Base-by-base conservation (phyloP, 2,797 vertebrate species). In the Pantherophis vulpinus region DNA sequence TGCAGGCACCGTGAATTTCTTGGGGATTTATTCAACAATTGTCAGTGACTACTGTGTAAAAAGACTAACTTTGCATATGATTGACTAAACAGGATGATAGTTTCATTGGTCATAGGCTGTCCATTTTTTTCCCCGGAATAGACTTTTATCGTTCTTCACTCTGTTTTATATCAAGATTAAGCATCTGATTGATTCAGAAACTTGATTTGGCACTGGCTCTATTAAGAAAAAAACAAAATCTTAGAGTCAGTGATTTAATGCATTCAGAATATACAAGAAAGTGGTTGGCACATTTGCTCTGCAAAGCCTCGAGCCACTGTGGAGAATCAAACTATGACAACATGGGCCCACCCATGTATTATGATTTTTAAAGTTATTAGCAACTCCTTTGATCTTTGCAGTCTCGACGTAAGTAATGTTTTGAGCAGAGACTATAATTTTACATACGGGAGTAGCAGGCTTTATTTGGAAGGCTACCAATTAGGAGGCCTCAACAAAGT, bases 81-180 rank as follows among this genome's bases (percentile, higher is more conserved):
- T 56, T 90, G 92, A 2, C 94, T 91, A 93, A 95, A 90, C 1
- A 10, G 42, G 91, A 59, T 51, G 88, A 94, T 94, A n/a, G 93
- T 95, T 96, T 89, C 90, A 90, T 58, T 93, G 94, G 51, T 93
- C 93, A 93, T 88, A 91, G 74, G 95, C 93, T 93, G 56, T 60
- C 86, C 91, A 25, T 14, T 4, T 92, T 95, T 9, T 94, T 89
- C 91, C 95, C 94, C 94, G 94, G 94, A 93, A n/a, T 90, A 92
- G 29, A 20, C 90, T 94, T 95, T 91, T 94, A n/a, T 89, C 90
- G 87, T 42, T n/a, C 12, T 93, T 95, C 32, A 92, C 95, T 94
- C 90, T 93, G 94, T 96, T 96, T 96, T 96, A 94, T 95, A 95
- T 95, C 96, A 95, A 96, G 88, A 95, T 95, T 96, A 90, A 32